phyloP scores from a whole-genome alignment of 2,113 vertebrate genomes.

The Balaenoptera acutorostrata region DNA sequence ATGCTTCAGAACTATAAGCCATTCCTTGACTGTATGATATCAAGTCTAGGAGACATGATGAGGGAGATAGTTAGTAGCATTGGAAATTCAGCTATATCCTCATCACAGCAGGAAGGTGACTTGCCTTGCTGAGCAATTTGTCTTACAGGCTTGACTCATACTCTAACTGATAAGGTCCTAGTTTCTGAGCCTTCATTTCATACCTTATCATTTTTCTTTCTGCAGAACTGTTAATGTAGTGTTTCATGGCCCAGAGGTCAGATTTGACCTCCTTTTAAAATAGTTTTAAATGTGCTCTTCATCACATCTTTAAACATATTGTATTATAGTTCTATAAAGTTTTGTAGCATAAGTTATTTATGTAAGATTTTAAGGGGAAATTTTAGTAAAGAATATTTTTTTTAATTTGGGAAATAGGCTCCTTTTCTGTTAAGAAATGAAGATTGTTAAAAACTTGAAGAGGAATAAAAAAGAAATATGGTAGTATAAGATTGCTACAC shows the following conservation, averaged over 20 bases:
- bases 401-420: slow-evolving; percentile 49
- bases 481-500: neutral
- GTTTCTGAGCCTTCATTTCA: slow-evolving; percentile 84
- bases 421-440: slow-evolving; percentile 20
- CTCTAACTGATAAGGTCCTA: slow-evolving; percentile 85
- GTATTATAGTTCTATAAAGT: slow-evolving; percentile 58
- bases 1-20: slow-evolving; percentile 79
- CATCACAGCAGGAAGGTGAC: slow-evolving; percentile 86
- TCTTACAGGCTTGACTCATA: slow-evolving; percentile 86
- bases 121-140: slow-evolving; percentile 86
- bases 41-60: slow-evolving; percentile 80
- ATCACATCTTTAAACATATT: slow-evolving; percentile 71
- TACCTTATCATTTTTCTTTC: slow-evolving; percentile 87
- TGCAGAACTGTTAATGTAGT: slow-evolving; percentile 81
- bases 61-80: slow-evolving; percentile 80
- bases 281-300: slow-evolving; percentile 79
- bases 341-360: slow-evolving; percentile 61
- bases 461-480: neutral
- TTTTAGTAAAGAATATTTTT: slow-evolving; percentile 33
- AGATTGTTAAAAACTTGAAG: slow-evolving; percentile 34
- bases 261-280: slow-evolving; percentile 84
- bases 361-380: slow-evolving; percentile 36
- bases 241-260: slow-evolving; percentile 86
- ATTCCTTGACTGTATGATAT: slow-evolving; percentile 74
- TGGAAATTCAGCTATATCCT: slow-evolving; percentile 84